Evolutionary conservation across 1,140 invertebrate species (phyloP).

Genomic region (Magallana angulata): DNA sequence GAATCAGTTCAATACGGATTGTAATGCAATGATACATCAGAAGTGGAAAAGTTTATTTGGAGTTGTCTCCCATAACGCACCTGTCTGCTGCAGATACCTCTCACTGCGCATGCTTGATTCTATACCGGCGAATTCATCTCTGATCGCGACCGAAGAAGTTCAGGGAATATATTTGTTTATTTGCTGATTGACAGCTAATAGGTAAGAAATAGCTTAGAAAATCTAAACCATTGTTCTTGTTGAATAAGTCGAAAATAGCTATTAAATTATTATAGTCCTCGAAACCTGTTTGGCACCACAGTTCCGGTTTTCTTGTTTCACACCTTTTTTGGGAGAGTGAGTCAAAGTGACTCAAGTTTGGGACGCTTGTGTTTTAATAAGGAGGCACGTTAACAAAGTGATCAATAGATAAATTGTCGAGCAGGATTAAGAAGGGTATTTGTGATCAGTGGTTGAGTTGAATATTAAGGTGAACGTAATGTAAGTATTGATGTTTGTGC

Average conservation of each 20-base stretch:
- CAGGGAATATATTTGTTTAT: conserved; percentile 4
- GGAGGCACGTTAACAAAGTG: neutral
- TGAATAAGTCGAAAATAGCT: too few species aligned
- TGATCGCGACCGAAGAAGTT: neutral
- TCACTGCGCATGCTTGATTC: neutral
- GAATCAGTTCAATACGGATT: too few species aligned
- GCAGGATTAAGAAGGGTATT: neutral
- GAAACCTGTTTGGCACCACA: neutral
- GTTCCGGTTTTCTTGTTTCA: conserved; percentile 34
- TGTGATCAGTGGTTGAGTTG: neutral
- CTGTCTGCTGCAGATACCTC: neutral
- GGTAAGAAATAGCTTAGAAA: neutral
- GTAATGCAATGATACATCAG: too few species aligned
- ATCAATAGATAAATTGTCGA: neutral
- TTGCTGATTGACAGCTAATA: conserved; percentile 17
- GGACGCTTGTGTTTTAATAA: neutral
- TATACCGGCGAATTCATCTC: conserved; percentile 24
- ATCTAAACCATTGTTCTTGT: too few species aligned
- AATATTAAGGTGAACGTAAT: too few species aligned
- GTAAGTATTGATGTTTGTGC: too few species aligned
- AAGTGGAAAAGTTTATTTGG: neutral
- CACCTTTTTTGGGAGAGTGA: conserved; percentile 24
- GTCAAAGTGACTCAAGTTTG: conserved; percentile 28
- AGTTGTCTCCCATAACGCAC: conserved; percentile 22
- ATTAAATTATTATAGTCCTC: neutral